Percentiles rank a stretch among this genome's conserved stretches.
Evolutionary conservation across 2,888 invertebrate species (phyloP).

Genomic region (Melanargia galathea): DNA sequence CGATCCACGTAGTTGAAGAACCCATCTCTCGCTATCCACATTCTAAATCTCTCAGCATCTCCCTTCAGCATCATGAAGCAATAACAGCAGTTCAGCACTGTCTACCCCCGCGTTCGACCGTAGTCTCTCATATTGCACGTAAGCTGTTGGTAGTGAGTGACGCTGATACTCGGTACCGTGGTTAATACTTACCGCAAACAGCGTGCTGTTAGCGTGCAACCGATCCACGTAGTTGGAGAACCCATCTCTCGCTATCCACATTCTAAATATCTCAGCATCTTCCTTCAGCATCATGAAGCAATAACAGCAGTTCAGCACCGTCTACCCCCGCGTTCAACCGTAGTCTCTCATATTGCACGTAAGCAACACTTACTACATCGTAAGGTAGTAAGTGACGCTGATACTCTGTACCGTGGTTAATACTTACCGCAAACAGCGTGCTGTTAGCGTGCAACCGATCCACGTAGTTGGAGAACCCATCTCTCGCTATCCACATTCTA

Average conservation of each 20-base stretch:
- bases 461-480: conserved; percentile 94
- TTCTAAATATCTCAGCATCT: conserved; percentile 94
- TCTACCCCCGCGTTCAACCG: conserved; percentile 93
- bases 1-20: conserved; percentile 95
- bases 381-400: no score
- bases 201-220: no score
- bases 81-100: conserved; percentile 94
- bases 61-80: conserved; percentile 90
- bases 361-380: no score
- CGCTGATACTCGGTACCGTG: not conserved
- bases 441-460: conserved; percentile 94
- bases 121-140: conserved; percentile 94
- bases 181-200: no score
- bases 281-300: conserved; percentile 90
- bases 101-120: conserved; percentile 93
- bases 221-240: conserved; percentile 95
- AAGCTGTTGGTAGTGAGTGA: no score
- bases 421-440: conserved; percentile 90
- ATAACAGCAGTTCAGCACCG: conserved; percentile 94
- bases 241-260: conserved; percentile 93
- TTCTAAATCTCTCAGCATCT: conserved; percentile 94
- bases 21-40: conserved; percentile 93
- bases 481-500: conserved; percentile 93
- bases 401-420: not conserved
- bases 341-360: conserved; percentile 94